Evolutionary conservation across 2,888 invertebrate genomes (phyloP), one percentile per base, ranked within the genome.

Genomic region (Phengaris alcon): DNA sequence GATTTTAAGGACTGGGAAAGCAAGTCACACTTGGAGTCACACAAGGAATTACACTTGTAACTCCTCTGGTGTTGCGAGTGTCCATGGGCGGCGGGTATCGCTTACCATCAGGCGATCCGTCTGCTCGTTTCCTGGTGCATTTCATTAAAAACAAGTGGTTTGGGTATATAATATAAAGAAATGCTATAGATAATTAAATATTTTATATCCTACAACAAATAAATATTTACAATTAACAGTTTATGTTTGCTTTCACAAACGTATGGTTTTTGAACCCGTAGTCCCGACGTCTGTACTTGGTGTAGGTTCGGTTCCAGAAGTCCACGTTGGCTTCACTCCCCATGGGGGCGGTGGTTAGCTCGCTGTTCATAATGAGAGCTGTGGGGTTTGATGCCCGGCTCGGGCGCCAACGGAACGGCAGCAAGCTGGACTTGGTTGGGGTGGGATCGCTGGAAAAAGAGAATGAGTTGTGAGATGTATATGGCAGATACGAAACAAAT

Each of bases 281-380:
- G 6, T 81, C 77, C 78, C 81, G 86, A 76, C 90, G 84, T 68
- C 92, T 81, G 77, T 88, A 91, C 64, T 87, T 86, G 73, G 84
- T 85, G 80, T 93, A 93, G 0, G 90, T 91, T 35, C 88, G 84
- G 79, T 91, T 90, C 93, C 93, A 93, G 8, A 93, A 84, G 0
- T 79, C 75, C 4, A 90, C 83, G 0, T 88, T 81, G 1, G 80
- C 75, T 15, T 85, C 83, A 79, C 89, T 85, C 91, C 90, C 90
- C 79, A 93, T 83, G 0, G 86, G 88, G 2, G 86, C 87, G 3
- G 88, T 89, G 82, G 84, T 82, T 6, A 90, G 78, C 54, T 81
- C 79, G 5, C 80, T 69, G 83, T 90, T 91, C 75, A 93, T 89
- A 74, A 91, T 83, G 64, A 93, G 83, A 0, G 90, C 91, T 7